phyloP scores from a whole-genome alignment of 2,888 invertebrate species.

The Cerastis leucographa region DNA sequence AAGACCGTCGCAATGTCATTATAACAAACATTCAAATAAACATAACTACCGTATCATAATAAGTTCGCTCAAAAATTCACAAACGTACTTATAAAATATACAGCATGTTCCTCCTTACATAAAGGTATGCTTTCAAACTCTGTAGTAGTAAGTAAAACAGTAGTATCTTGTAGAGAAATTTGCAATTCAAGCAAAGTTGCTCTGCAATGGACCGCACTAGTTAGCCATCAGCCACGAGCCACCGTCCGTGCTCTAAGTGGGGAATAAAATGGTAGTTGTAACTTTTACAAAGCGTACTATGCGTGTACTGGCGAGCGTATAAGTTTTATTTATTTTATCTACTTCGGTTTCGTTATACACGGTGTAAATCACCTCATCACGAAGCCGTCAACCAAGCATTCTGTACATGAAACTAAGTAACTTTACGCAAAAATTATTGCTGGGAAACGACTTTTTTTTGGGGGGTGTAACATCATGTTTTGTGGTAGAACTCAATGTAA shows the following conservation, averaged over 20 bases:
- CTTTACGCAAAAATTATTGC: no score
- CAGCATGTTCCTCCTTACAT: slow-evolving; percentile 5
- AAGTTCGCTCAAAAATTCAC: background rate
- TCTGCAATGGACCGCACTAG: slow-evolving; percentile 57
- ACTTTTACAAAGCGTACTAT: slow-evolving; percentile 45
- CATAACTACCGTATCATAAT: background rate
- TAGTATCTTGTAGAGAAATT: slow-evolving; percentile 57
- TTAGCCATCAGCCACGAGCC: slow-evolving; percentile 42
- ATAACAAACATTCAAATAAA: background rate
- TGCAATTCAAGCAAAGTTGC: slow-evolving; percentile 62
- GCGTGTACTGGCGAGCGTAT: slow-evolving; percentile 5
- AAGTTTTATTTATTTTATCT: slow-evolving; percentile 26
- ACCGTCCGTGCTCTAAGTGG: slow-evolving; percentile 41
- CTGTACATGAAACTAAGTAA: no score
- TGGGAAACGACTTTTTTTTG: no score
- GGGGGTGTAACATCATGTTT: no score
- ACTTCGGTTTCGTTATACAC: no score
- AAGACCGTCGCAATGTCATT: background rate
- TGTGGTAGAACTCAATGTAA: no score
- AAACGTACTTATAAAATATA: slow-evolving; percentile 14
- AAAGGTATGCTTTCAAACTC: slow-evolving; percentile 37
- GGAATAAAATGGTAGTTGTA: slow-evolving; percentile 49
- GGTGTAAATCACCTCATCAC: no score
- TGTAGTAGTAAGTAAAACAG: slow-evolving; percentile 34
- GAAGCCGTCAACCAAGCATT: no score